A percentile compares a stretch with the other conserved stretches of the same genome.
These are phyloP conservation scores for Ailurus styani DNA, from an alignment of 2,113 vertebrate species.

Conservation along the genomic window DNA sequence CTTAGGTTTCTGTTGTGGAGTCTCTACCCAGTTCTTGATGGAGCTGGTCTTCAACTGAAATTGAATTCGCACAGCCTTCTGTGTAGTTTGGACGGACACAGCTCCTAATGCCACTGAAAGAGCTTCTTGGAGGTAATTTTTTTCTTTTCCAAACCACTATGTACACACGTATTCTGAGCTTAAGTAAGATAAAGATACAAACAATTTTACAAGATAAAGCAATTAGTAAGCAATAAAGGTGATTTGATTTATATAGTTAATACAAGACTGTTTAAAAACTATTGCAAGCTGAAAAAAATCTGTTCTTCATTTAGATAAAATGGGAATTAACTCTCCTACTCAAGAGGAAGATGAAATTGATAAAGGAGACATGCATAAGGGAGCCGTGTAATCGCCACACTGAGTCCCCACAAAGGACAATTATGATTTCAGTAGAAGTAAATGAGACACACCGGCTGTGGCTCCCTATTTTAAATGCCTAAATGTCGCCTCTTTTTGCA, in stretches of 20 bases:
- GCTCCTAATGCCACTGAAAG: neutral
- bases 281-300: slow-evolving; percentile 63
- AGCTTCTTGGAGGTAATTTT: slow-evolving; percentile 6
- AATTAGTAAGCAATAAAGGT: slow-evolving; percentile 30
- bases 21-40: neutral
- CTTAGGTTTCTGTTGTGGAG: neutral
- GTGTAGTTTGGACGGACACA: neutral
- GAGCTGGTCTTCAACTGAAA: neutral
- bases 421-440: neutral
- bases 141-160: slow-evolving; percentile 23
- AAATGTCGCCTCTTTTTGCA: neutral
- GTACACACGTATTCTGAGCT: neutral
- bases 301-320: slow-evolving; percentile 59
- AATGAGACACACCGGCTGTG: neutral
- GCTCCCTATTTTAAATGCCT: neutral
- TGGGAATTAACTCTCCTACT: slow-evolving; percentile 48
- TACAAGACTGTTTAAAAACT: slow-evolving; percentile 42
- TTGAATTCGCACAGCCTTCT: neutral
- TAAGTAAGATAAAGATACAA: neutral
- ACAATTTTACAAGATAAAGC: neutral
- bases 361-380: slow-evolving; percentile 28
- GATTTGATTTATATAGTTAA: slow-evolving; percentile 57
- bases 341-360: slow-evolving; percentile 6
- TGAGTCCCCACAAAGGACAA: neutral
- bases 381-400: neutral